Evolutionary conservation across 2,888 invertebrate genomes (phyloP).

Genomic region (Clunio marinus): DNA sequence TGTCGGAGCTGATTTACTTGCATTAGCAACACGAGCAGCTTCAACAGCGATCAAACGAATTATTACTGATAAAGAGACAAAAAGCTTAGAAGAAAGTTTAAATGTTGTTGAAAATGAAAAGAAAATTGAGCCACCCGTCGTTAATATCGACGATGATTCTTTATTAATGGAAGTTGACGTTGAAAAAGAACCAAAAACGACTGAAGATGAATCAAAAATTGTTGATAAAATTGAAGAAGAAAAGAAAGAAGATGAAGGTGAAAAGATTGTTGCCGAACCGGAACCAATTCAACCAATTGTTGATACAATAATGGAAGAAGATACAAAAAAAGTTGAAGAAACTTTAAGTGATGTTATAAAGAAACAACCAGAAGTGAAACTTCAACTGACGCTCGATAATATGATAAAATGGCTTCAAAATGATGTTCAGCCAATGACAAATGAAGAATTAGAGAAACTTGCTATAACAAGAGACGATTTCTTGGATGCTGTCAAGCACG

Average conservation of each 20-base stretch:
- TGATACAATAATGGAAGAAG: constrained; percentile 31
- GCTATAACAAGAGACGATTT: constrained; percentile 74
- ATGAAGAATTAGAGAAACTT: constrained; percentile 60
- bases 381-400: constrained; percentile 53
- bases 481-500: constrained; percentile 67
- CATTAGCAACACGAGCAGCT: constrained; percentile 81
- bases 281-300: constrained; percentile 11
- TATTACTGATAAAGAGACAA: constrained; percentile 41
- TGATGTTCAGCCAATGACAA: constrained; percentile 58
- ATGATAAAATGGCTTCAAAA: constrained; percentile 64
- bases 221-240: constrained; percentile 41
- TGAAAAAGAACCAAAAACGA: constrained; percentile 41
- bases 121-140: constrained; percentile 32
- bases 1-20: constrained; percentile 90
- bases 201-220: constrained; percentile 41
- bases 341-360: neutral
- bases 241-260: constrained; percentile 40
- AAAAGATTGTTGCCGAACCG: constrained; percentile 40
- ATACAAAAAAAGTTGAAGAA: neutral
- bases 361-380: constrained; percentile 21
- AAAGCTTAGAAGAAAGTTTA: neutral
- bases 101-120: constrained; percentile 43
- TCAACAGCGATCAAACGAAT: constrained; percentile 74
- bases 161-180: constrained; percentile 39
- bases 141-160: constrained; percentile 39